Evolutionary conservation across 2,797 vertebrate species (phyloP).

Genomic region (Acanthopagrus latus): DNA sequence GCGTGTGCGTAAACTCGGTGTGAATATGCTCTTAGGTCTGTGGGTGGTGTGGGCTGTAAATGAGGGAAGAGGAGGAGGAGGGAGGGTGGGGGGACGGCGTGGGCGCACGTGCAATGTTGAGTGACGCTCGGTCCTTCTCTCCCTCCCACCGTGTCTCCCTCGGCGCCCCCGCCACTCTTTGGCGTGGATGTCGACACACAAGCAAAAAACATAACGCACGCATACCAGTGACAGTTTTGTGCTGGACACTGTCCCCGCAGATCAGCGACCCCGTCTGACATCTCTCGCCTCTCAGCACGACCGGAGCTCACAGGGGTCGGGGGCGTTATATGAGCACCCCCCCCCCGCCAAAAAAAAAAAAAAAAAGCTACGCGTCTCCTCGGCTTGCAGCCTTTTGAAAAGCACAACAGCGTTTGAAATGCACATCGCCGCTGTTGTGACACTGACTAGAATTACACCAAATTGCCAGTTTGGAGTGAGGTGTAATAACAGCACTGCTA

Average conservation of each 20-base stretch:
- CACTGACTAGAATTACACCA: slow-evolving; percentile 72
- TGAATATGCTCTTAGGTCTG: slow-evolving; percentile 49
- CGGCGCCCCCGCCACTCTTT: slow-evolving; percentile 14
- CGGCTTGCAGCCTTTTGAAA: slow-evolving; percentile 28
- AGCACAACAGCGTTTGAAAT: slow-evolving; percentile 66
- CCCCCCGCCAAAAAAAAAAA: too few species aligned
- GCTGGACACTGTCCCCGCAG: slow-evolving; percentile 60
- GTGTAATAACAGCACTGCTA: slow-evolving; percentile 62
- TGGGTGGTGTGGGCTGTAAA: slow-evolving; percentile 68
- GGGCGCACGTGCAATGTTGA: slow-evolving; percentile 61
- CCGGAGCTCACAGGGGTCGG: slow-evolving; percentile 43
- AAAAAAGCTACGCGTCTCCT: slow-evolving; percentile 20
- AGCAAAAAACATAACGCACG: slow-evolving; percentile 7
- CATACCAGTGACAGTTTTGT: slow-evolving; percentile 39
- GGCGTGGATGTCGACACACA: slow-evolving; percentile 21
- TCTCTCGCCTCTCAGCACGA: slow-evolving; percentile 59
- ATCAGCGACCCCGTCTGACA: slow-evolving; percentile 61
- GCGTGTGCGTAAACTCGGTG: slow-evolving; percentile 15
- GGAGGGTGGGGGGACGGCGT: slow-evolving; percentile 49
- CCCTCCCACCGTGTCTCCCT: slow-evolving; percentile 49
- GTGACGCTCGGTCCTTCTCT: slow-evolving; percentile 57
- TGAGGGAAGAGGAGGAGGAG: slow-evolving; percentile 21
- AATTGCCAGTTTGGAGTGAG: slow-evolving; percentile 67
- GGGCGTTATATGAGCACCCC: too few species aligned
- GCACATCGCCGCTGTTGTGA: slow-evolving; percentile 66